Evolutionary conservation across 2,888 invertebrate genomes (phyloP), one percentile per base, ranked within the genome.

Genomic region (Furcula furcula): DNA sequence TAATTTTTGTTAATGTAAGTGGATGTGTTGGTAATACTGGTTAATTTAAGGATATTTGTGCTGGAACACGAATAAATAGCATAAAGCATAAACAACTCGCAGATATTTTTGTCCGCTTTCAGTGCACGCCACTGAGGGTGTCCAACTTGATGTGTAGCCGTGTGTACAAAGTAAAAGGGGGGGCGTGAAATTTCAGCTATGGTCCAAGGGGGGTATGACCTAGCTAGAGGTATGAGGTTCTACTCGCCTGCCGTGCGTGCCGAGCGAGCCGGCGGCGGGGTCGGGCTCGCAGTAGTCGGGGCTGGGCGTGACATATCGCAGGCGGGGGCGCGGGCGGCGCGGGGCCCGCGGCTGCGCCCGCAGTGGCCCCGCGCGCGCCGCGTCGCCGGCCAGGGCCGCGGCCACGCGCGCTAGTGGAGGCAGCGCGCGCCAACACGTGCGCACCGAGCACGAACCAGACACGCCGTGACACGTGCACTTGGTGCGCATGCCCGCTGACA

Each of bases 401-500:
- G 93, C 91, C 43, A 94, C 91, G 82, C 63, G 91, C 76, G 75
- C 92, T 85, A 69, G 92, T 76, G 66, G 89, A 3, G 94, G 93
- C 52, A 95, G 77, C 1, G 94, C 91, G 54, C 92, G 91, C 95
- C 95, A 95, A 70, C 95, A 95, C 22, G 95, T 95, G 68, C 93
- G 93, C 56, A 95, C 92, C 52, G 93, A 94, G 74, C 95, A 95
- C 31, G 95, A 94, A 0, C 95, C 95, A 7, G 95, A 95, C 36
- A 95, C 94, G 20, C 95, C 95, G 81, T 95, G 95, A 61, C 95
- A 95, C 66, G 95, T 95, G 89, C 95, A 95, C 67, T 94, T 87
- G 4, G 87, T 87, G 18, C 86, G 85, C 86, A 87, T 86, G 90
- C 60, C 79, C 23, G 59, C 52, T 0, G 85, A 82, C 41, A 94